Evolutionary conservation across 2,888 invertebrate species (phyloP).

Genomic region (Drosophila pseudotalamancana): DNA sequence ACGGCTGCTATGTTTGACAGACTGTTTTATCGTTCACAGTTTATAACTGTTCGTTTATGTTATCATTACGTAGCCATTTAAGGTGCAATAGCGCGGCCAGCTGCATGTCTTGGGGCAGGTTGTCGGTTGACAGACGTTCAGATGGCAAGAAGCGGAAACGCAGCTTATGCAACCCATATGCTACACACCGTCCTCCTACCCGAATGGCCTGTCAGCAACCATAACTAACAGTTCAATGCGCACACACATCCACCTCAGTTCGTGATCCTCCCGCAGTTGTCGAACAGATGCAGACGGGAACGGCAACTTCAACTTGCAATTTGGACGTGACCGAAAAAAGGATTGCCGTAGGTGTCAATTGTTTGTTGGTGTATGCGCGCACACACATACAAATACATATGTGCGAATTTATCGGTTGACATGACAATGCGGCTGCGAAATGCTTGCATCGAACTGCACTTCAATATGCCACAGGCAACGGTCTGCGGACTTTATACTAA

Average conservation of each 20-base stretch:
- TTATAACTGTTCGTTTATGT: slow-evolving; percentile 7
- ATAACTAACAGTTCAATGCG: slow-evolving; percentile 75
- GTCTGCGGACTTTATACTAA: slow-evolving; percentile 40
- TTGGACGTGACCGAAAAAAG: slow-evolving; percentile 65
- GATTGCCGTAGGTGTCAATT: slow-evolving; percentile 80
- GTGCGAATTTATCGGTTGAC: slow-evolving; percentile 80
- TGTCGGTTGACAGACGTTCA: slow-evolving; percentile 46
- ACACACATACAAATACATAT: slow-evolving; percentile 47
- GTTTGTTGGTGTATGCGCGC: slow-evolving; percentile 65
- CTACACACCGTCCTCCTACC: slow-evolving; percentile 3
- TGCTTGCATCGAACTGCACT: slow-evolving; percentile 77
- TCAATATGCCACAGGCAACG: slow-evolving; percentile 68
- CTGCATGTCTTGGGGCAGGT: slow-evolving; percentile 21
- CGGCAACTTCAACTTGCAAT: slow-evolving; percentile 67
- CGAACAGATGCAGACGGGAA: slow-evolving; percentile 55
- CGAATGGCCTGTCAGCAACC: slow-evolving; percentile 49
- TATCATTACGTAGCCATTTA: slow-evolving; percentile 25
- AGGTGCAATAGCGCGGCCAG: slow-evolving; percentile 17
- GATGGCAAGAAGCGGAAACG: slow-evolving; percentile 46
- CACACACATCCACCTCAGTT: slow-evolving; percentile 32
- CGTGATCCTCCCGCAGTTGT: slow-evolving; percentile 1
- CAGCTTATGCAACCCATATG: slow-evolving; percentile 58
- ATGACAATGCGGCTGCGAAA: slow-evolving; percentile 81
- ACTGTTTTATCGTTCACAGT: not conserved
- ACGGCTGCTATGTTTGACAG: not conserved